Evolutionary conservation across 2,888 invertebrate species (phyloP).

Genomic region (Metopia argyrocephala): DNA sequence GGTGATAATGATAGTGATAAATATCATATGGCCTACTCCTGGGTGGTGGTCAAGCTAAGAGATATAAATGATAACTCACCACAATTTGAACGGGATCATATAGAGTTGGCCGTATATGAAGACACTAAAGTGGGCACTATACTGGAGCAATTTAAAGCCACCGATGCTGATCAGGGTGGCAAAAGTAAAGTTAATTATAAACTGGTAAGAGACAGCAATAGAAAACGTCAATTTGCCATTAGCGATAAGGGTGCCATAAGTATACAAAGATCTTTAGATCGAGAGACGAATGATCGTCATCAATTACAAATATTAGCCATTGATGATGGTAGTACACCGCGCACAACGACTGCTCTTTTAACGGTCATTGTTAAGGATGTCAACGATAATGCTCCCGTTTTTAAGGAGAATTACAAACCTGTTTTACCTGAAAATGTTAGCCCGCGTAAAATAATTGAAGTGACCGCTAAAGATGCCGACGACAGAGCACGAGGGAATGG

Average conservation of each 20-base stretch:
- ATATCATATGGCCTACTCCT: constrained; percentile 96
- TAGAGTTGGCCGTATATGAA: constrained; percentile 93
- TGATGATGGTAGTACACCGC: constrained; percentile 93
- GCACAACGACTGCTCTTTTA: constrained; percentile 94
- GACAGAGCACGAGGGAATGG: constrained; percentile 95
- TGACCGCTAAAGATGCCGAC: constrained; percentile 94
- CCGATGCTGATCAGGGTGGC: constrained; percentile 95
- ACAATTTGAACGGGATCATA: constrained; percentile 93
- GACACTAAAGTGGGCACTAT: constrained; percentile 93
- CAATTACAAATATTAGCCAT: constrained; percentile 96
- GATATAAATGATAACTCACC: constrained; percentile 99
- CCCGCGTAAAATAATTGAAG: constrained; percentile 93
- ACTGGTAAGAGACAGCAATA: constrained; percentile 93
- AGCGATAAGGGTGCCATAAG: constrained; percentile 96
- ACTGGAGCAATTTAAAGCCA: constrained; percentile 94
- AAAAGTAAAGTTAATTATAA: constrained; percentile 92
- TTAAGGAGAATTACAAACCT: constrained; percentile 92
- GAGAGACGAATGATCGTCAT: constrained; percentile 95
- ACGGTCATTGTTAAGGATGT: constrained; percentile 96
- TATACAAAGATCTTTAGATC: constrained; percentile 92
- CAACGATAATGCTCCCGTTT: constrained; percentile 95
- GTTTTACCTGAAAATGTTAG: constrained; percentile 94
- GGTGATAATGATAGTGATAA: constrained; percentile 96
- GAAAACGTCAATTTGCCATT: constrained; percentile 94
- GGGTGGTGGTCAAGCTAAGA: constrained; percentile 93